These are phyloP conservation scores for Pimpla rufipes DNA, from an alignment of 2,888 invertebrate species.

Conservation along the genomic window DNA sequence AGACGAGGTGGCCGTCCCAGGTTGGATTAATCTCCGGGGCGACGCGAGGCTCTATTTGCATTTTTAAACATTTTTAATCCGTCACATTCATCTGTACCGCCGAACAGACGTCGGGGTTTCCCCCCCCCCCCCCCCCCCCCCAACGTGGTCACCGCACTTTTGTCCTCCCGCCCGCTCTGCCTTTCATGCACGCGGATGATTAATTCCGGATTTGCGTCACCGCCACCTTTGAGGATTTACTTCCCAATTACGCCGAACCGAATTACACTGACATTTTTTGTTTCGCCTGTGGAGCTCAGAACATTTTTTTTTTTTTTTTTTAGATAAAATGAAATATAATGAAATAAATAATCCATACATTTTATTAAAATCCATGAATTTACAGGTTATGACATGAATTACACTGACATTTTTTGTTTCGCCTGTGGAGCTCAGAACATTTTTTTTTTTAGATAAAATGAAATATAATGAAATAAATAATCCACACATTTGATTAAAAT, in stretches of 20 bases:
- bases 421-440: not conserved
- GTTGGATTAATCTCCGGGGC: slow-evolving; percentile 54
- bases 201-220: not conserved
- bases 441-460: too few species aligned
- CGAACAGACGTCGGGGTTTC: not conserved
- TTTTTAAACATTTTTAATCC: slow-evolving; percentile 68
- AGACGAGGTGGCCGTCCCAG: slow-evolving; percentile 23
- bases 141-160: slow-evolving; percentile 3
- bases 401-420: not conserved
- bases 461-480: too few species aligned
- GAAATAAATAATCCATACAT: too few species aligned
- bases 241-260: not conserved
- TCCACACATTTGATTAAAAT: too few species aligned
- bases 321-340: too few species aligned
- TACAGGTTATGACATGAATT: too few species aligned
- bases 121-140: not conserved
- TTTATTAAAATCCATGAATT: too few species aligned
- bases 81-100: slow-evolving; percentile 24
- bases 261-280: not conserved
- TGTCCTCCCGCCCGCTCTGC: not conserved
- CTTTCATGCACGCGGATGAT: not conserved
- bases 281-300: not conserved
- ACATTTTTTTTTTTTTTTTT: too few species aligned
- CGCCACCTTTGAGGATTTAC: not conserved
- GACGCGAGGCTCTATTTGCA: slow-evolving; percentile 64